phyloP scores from a whole-genome alignment of 53 echinoderm and acorn worm genomes.

The Arbacia lixula region DNA sequence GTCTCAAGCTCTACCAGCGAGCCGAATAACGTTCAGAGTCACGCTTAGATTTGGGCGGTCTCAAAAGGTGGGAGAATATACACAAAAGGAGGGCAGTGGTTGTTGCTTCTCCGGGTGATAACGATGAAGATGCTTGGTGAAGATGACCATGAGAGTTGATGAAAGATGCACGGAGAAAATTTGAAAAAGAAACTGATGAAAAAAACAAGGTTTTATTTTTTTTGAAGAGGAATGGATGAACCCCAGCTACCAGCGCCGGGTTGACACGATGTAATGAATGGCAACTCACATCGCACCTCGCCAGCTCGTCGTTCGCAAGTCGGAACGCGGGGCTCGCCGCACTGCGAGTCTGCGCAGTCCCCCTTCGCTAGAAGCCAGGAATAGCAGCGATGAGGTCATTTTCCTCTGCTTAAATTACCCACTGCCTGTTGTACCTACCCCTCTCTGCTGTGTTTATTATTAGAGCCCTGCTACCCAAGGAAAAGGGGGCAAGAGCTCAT shows the following conservation, averaged over 20 bases:
- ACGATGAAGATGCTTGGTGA: not conserved
- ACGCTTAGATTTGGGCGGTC: constrained; percentile 40
- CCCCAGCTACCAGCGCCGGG: constrained; percentile 66
- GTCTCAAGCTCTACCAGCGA: constrained; percentile 63
- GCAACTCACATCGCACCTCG: not conserved
- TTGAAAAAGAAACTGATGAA: not conserved
- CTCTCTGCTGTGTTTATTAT: constrained; percentile 40
- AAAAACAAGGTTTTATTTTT: constrained; percentile 9
- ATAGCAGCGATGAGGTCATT: constrained; percentile 73
- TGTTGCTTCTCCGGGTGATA: constrained; percentile 15
- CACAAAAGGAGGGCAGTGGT: constrained; percentile 12
- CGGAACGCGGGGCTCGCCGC: not conserved
- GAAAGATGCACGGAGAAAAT: constrained; percentile 36
- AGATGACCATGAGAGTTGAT: constrained; percentile 28
- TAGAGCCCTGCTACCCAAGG: constrained; percentile 18
- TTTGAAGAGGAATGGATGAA: constrained; percentile 41
- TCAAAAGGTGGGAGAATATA: constrained; percentile 14
- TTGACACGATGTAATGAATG: constrained; percentile 58
- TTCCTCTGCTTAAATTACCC: constrained; percentile 72
- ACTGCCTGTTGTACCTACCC: constrained; percentile 49
- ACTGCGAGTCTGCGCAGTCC: constrained; percentile 28
- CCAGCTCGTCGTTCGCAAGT: not conserved
- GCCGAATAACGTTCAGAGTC: constrained; percentile 50
- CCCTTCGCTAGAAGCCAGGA: constrained; percentile 23
- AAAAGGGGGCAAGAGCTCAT: constrained; percentile 51